phyloP scores from a whole-genome alignment of 2,888 invertebrate species.

The Chaitophorus viminalis region DNA sequence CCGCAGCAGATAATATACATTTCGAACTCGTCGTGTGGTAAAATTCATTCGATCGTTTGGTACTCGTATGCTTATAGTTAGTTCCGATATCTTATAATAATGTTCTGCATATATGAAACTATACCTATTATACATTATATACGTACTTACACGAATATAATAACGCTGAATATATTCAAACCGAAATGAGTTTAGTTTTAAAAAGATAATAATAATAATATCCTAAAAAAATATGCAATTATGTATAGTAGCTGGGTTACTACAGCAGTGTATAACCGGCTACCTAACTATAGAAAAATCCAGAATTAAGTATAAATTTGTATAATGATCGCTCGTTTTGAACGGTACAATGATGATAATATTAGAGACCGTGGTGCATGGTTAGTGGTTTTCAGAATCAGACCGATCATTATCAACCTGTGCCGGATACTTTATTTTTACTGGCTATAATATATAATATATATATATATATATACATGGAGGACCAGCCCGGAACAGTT shows the following conservation, averaged over 20 bases:
- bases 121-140: background rate
- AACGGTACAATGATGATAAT: background rate
- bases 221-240: background rate
- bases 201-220: background rate
- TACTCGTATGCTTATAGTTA: too few species aligned
- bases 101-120: background rate
- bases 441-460: too few species aligned
- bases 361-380: slow-evolving; percentile 17
- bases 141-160: background rate
- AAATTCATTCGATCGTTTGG: background rate
- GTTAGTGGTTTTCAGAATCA: slow-evolving; percentile 48
- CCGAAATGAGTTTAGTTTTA: background rate
- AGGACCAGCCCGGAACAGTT: background rate
- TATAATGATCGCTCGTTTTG: slow-evolving; percentile 26
- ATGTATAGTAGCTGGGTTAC: background rate
- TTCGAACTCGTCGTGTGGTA: too few species aligned
- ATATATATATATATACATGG: too few species aligned
- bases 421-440: slow-evolving; percentile 32
- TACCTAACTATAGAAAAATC: background rate
- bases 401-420: slow-evolving; percentile 56
- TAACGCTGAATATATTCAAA: background rate
- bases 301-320: slow-evolving; percentile 42
- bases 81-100: background rate
- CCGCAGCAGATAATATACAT: too few species aligned
- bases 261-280: background rate